These are phyloP conservation scores for Percopsis transmontana DNA, from an alignment of 2,113 vertebrate genomes.

Conservation along the genomic window DNA sequence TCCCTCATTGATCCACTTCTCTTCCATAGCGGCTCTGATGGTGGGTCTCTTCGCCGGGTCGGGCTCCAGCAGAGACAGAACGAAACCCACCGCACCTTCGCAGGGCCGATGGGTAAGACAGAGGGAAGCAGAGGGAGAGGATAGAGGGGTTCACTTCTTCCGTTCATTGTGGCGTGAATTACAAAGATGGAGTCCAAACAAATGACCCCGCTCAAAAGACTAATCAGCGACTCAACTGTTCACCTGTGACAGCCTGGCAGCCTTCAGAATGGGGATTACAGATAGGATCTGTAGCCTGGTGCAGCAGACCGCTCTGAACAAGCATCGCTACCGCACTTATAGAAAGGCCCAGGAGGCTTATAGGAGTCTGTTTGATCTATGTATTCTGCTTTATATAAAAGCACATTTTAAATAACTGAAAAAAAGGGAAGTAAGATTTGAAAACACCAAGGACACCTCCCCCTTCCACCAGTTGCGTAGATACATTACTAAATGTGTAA, in stretches of 20 bases:
- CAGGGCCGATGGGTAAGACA: conserved; percentile 8
- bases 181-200: background rate
- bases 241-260: conserved; percentile 2
- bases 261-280: conserved; percentile 23
- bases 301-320: background rate
- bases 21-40: conserved; percentile 79
- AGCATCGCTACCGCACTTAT: conserved; percentile 3
- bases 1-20: conserved; percentile 81
- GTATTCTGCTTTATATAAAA: no score
- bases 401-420: no score
- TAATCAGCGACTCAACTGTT: conserved; percentile 1
- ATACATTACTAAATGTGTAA: no score
- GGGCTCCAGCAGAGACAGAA: conserved; percentile 82
- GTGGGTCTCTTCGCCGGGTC: conserved; percentile 80
- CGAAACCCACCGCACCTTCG: conserved; percentile 78
- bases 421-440: no score
- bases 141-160: background rate
- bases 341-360: no score
- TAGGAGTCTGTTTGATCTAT: no score
- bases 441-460: no score
- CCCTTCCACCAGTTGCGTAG: no score
- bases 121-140: background rate
- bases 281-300: conserved; percentile 14
- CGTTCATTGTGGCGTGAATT: background rate
- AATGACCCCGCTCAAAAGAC: no score